Evolutionary conservation across 64 coral and sea anemone species (phyloP).

Genomic region (Stichodactyla helianthus): DNA sequence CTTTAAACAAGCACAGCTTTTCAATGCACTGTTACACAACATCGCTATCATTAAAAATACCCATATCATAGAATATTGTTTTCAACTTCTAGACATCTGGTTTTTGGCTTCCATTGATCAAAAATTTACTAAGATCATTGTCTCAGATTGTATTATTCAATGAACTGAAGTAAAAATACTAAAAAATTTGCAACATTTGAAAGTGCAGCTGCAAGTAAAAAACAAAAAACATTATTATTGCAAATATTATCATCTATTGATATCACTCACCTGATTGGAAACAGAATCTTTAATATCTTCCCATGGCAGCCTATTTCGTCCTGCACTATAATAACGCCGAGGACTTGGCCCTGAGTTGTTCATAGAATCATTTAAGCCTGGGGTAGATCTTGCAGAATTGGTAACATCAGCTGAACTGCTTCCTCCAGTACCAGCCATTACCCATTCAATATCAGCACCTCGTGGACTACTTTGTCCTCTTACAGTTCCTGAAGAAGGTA

Average conservation of each 20-base stretch:
- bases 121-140: too few species aligned
- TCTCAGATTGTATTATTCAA: too few species aligned
- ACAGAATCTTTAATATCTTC: slow-evolving; percentile 42
- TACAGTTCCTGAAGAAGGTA: slow-evolving; percentile 75
- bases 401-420: slow-evolving; percentile 67
- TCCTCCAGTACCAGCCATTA: slow-evolving; percentile 81
- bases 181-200: too few species aligned
- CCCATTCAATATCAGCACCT: slow-evolving; percentile 98
- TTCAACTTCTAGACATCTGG: too few species aligned
- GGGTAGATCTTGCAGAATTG: slow-evolving; percentile 74
- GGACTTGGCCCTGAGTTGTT: slow-evolving; percentile 83
- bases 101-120: too few species aligned
- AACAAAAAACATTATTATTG: background rate
- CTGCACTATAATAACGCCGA: slow-evolving; percentile 85
- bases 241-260: background rate
- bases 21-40: background rate
- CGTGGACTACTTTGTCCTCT: slow-evolving; percentile 63
- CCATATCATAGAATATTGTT: too few species aligned
- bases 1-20: background rate
- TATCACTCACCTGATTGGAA: background rate
- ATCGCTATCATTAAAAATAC: background rate
- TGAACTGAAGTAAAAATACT: too few species aligned
- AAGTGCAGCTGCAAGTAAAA: background rate
- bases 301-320: slow-evolving; percentile 90
- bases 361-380: slow-evolving; percentile 87